Evolutionary conservation across 2,888 invertebrate genomes (phyloP).

Genomic region (Plebejus melissa): DNA sequence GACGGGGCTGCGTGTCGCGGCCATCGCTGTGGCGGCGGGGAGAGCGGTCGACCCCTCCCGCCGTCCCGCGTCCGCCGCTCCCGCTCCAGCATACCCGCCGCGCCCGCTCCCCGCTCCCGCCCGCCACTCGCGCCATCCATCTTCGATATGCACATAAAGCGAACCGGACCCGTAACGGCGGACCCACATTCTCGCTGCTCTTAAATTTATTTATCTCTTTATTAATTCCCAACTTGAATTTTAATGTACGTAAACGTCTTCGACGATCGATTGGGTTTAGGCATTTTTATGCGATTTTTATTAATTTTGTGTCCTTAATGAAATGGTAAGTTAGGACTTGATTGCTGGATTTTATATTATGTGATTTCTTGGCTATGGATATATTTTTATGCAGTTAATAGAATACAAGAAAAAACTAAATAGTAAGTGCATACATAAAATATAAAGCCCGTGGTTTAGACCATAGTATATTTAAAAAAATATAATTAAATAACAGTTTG

Average conservation of each 20-base stretch:
- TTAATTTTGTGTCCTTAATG: neutral
- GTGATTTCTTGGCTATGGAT: neutral
- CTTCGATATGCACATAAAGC: constrained; percentile 78
- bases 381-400: neutral
- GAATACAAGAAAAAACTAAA: neutral
- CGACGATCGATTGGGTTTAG: constrained; percentile 36
- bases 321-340: neutral
- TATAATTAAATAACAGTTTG: neutral
- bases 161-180: constrained; percentile 75
- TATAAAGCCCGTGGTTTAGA: neutral
- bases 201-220: constrained; percentile 78
- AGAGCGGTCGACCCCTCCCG: constrained; percentile 46
- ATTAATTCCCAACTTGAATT: constrained; percentile 74
- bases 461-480: neutral
- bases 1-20: constrained; percentile 72
- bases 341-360: neutral
- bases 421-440: neutral
- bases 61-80: constrained; percentile 45
- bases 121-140: constrained; percentile 64
- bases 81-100: constrained; percentile 39
- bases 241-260: constrained; percentile 56
- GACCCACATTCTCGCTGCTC: constrained; percentile 75
- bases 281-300: constrained; percentile 22
- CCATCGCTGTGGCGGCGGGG: constrained; percentile 58
- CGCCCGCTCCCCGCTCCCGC: constrained; percentile 45